A percentile compares a stretch with the other conserved stretches of the same genome.
Evolutionary conservation across 2,797 vertebrate species (phyloP).

Genomic region (Lerista edwardsae): DNA sequence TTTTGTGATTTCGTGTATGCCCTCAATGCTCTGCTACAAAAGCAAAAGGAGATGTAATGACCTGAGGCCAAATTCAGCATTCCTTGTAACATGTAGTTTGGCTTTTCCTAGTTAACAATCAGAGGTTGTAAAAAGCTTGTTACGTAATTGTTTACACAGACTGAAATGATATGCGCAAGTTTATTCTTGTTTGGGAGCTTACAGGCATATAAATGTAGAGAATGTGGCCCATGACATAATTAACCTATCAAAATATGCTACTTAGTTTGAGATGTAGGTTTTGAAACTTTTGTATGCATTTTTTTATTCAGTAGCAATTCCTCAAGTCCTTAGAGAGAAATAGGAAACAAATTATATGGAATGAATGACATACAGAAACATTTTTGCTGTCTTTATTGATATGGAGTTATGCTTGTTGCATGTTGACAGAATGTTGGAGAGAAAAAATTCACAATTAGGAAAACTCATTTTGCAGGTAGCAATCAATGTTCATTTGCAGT

Average conservation of each 20-base stretch:
- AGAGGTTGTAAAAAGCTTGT: no score
- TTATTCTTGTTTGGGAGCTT: neutral
- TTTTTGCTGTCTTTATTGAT: neutral
- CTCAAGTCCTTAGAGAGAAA: neutral
- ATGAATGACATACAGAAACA: neutral
- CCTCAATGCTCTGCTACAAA: no score
- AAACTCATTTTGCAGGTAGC: neutral
- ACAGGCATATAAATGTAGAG: neutral
- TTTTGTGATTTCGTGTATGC: no score
- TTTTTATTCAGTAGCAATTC: neutral
- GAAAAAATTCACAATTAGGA: neutral
- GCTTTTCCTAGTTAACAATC: no score
- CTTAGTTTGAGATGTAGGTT: no score
- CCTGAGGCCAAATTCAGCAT: no score
- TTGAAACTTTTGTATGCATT: neutral
- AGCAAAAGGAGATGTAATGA: no score
- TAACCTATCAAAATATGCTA: neutral
- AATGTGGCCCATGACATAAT: neutral
- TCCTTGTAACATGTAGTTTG: no score
- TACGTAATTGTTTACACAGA: neutral
- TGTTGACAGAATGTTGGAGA: neutral
- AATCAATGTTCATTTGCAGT: conserved; percentile 1
- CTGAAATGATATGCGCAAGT: neutral
- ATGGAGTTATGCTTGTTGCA: neutral
- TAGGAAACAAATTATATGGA: neutral